Conservation (phyloP, 2,113 vertebrate species). For the Pterocles orientalis region DNA sequence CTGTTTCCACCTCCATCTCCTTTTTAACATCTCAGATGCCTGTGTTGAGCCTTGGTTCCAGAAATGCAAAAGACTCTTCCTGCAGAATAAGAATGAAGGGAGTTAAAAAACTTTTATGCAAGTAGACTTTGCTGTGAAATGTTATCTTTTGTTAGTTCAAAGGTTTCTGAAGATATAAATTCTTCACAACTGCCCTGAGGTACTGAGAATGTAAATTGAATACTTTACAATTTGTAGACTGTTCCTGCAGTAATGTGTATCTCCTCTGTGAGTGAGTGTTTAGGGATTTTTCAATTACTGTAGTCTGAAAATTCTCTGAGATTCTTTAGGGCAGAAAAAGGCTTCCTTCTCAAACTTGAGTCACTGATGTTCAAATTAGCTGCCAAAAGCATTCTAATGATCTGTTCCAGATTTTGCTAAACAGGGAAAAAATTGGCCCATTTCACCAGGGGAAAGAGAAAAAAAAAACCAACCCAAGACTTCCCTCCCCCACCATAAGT, state of each 20-base stretch:
- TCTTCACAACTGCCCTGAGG: slow-evolving; percentile 83
- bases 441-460: slow-evolving; percentile 65
- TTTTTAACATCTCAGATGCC: slow-evolving; percentile 12
- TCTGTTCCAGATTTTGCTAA: slow-evolving; percentile 81
- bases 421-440: slow-evolving; percentile 70
- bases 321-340: slow-evolving; percentile 84
- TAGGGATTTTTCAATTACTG: slow-evolving; percentile 85
- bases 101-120: slow-evolving; percentile 78
- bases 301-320: slow-evolving; percentile 81
- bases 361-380: slow-evolving; percentile 84
- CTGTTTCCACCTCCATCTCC: background rate
- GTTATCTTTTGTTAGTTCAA: slow-evolving; percentile 86
- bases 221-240: slow-evolving; percentile 85
- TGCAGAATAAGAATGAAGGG: slow-evolving; percentile 69
- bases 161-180: slow-evolving; percentile 84
- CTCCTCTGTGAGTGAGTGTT: slow-evolving; percentile 83
- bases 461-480: background rate
- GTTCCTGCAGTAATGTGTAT: slow-evolving; percentile 80
- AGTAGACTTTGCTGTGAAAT: slow-evolving; percentile 80
- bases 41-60: background rate
- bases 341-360: slow-evolving; percentile 77
- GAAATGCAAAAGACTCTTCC: slow-evolving; percentile 29
- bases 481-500: slow-evolving; percentile 13
- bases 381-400: slow-evolving; percentile 81
- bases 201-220: slow-evolving; percentile 84